These are phyloP conservation scores for Leucosticte australis DNA, from an alignment of 2,113 vertebrate species.

Conservation along the genomic window DNA sequence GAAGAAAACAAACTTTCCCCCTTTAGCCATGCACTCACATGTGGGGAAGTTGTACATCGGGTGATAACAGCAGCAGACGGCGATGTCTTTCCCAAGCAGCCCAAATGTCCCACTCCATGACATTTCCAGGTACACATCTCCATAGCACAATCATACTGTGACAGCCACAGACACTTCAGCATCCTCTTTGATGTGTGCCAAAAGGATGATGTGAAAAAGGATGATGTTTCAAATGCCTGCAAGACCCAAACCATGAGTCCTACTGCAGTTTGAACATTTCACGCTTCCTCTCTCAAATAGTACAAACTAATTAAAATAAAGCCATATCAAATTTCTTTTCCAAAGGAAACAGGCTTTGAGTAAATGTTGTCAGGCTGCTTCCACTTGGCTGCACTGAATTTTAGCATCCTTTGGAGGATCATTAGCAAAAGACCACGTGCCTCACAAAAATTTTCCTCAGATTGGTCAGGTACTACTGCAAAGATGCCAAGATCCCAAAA, in stretches of 20 bases:
- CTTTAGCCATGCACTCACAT: not conserved
- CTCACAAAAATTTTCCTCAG: not conserved
- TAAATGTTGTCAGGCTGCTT: not conserved
- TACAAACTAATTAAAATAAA: conserved; percentile 4
- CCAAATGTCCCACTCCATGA: not conserved
- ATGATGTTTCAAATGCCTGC: not conserved
- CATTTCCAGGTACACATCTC: not conserved
- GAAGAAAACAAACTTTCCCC: not conserved
- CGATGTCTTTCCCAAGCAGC: not conserved
- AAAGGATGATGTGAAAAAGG: not conserved
- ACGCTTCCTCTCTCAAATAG: not conserved
- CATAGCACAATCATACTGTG: not conserved
- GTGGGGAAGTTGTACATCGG: not conserved
- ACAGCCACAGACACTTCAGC: not conserved
- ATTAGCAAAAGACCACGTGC: not conserved
- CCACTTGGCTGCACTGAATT: not conserved
- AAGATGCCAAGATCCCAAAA: not conserved
- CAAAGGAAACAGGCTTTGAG: not conserved
- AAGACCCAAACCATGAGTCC: not conserved
- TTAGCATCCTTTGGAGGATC: not conserved
- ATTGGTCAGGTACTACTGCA: not conserved
- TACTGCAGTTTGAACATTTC: not conserved
- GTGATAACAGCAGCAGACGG: not conserved
- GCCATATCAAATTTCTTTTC: not conserved
- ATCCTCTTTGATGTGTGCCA: not conserved